A percentile compares a stretch with the other conserved stretches of the same genome.
Conservation (phyloP, 2,888 invertebrate genomes). For the Desoria tigrina region DNA sequence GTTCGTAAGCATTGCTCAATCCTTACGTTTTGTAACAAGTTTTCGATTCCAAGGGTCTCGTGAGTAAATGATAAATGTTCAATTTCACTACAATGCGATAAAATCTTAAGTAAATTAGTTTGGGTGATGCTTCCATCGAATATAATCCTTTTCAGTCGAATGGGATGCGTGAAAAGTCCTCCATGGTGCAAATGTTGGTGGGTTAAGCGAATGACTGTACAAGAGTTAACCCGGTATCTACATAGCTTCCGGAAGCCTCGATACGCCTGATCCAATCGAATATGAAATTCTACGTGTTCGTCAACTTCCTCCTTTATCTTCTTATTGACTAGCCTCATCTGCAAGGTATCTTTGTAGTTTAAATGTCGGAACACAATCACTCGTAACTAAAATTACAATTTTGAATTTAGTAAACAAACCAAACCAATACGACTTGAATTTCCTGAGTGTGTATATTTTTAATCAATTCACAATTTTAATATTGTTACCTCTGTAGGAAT, state of each 20-base stretch:
- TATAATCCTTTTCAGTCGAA: conserved; percentile 36
- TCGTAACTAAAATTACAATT: conserved; percentile 34
- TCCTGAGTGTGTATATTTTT: too few species aligned
- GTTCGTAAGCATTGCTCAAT: conserved; percentile 22
- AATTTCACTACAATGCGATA: conserved; percentile 34
- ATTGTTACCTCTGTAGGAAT: conserved; percentile 7
- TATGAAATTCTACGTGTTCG: conserved; percentile 40
- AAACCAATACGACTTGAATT: too few species aligned
- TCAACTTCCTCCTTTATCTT: conserved; percentile 44
- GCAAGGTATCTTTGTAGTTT: conserved; percentile 27
- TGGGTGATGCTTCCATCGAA: conserved; percentile 43
- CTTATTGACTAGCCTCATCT: conserved; percentile 32
- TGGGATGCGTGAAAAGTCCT: conserved; percentile 28
- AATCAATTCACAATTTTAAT: too few species aligned
- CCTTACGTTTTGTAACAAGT: conserved; percentile 26
- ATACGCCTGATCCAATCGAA: conserved; percentile 42
- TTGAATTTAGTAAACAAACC: too few species aligned
- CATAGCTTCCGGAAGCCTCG: conserved; percentile 32
- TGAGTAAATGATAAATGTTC: conserved; percentile 45
- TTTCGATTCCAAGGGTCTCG: conserved; percentile 41
- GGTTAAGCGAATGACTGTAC: conserved; percentile 37
- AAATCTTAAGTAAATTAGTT: conserved; percentile 37
- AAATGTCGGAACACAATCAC: conserved; percentile 36
- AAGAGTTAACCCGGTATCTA: conserved; percentile 32
- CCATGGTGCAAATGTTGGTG: conserved; percentile 13